phyloP scores from a whole-genome alignment of 2,797 vertebrate genomes.

The Botia almorhae region DNA sequence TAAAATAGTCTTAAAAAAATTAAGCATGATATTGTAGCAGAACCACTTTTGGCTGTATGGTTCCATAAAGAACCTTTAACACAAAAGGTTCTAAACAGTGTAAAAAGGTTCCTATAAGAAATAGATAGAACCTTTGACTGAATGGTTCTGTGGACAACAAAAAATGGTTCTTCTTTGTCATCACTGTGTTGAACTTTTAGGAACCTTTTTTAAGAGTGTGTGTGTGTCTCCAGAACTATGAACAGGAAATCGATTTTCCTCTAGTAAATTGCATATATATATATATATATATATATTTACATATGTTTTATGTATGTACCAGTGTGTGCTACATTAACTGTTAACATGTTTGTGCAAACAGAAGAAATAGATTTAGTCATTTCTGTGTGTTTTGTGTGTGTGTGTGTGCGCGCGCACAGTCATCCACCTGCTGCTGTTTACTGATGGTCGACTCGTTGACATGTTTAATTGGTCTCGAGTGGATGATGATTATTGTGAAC shows the following conservation, averaged over 20 bases:
- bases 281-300: neutral
- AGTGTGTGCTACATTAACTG: neutral
- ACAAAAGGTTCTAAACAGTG: too few species aligned
- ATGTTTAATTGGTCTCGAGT: conserved; percentile 57
- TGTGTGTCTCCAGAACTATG: too few species aligned
- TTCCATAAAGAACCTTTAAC: too few species aligned
- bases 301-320: neutral
- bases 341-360: neutral
- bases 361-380: neutral
- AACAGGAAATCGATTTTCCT: neutral
- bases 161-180: too few species aligned
- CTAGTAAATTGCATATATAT: neutral
- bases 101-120: too few species aligned
- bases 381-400: neutral
- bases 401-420: neutral
- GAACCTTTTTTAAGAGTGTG: too few species aligned
- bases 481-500: conserved; percentile 51
- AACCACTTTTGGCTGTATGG: too few species aligned
- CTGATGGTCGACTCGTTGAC: conserved; percentile 39
- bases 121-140: too few species aligned
- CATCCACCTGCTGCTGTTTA: conserved; percentile 45
- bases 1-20: too few species aligned
- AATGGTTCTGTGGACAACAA: too few species aligned
- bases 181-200: too few species aligned
- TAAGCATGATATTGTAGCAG: too few species aligned